These are phyloP conservation scores for Drosophila greeni DNA, from an alignment of 2,888 invertebrate genomes.

Conservation along the genomic window DNA sequence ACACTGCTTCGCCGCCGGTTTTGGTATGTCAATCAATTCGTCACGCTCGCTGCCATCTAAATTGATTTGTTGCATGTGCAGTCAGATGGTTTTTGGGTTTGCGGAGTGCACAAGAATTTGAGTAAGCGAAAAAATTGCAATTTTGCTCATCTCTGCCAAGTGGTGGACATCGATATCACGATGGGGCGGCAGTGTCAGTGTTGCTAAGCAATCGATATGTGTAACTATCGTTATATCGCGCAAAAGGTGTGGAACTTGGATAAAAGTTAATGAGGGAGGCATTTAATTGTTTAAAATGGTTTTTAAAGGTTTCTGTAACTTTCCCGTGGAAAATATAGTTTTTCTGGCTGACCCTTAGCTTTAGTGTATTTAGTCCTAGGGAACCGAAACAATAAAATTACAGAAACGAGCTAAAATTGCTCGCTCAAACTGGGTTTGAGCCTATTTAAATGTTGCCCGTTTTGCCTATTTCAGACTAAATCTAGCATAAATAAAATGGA, in stretches of 20 bases:
- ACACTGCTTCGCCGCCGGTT: background rate
- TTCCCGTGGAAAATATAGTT: no score
- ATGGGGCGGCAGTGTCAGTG: background rate
- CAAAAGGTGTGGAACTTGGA: background rate
- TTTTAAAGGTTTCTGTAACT: no score
- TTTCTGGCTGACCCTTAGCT: no score
- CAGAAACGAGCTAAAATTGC: no score
- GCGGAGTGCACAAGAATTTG: slow-evolving; percentile 6
- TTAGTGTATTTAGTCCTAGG: no score
- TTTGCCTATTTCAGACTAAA: no score
- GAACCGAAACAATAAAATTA: no score
- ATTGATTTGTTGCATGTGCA: slow-evolving; percentile 4
- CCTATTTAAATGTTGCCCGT: no score
- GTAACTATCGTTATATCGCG: background rate
- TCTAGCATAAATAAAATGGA: no score
- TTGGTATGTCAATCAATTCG: background rate
- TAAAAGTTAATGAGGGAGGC: no score
- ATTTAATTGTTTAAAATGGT: no score
- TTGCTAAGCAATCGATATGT: background rate
- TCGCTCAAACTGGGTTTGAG: no score
- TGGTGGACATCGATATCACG: background rate
- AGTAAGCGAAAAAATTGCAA: slow-evolving; percentile 30
- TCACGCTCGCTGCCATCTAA: slow-evolving; percentile 7
- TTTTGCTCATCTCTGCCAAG: slow-evolving; percentile 22
- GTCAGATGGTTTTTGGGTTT: background rate